Conservation (phyloP, 2,113 vertebrate species). For the Neogale vison region DNA sequence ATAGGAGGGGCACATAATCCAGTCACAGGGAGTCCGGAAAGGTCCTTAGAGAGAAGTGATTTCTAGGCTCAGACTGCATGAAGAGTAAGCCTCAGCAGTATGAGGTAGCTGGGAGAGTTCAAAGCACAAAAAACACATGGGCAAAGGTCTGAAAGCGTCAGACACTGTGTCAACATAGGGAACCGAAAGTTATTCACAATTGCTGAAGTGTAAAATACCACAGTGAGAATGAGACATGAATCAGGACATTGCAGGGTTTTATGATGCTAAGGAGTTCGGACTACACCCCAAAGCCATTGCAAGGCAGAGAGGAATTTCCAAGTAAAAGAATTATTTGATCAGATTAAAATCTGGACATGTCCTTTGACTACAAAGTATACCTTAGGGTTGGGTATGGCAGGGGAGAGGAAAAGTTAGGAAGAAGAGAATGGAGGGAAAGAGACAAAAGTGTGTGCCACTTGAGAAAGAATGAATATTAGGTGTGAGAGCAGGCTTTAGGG, state of each 20-base stretch:
- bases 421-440: background rate
- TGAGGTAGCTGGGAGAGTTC: background rate
- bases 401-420: background rate
- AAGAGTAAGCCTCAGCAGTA: background rate
- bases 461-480: background rate
- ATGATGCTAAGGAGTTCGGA: background rate
- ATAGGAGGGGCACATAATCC: background rate
- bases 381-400: background rate
- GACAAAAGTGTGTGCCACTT: background rate
- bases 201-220: background rate
- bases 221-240: background rate
- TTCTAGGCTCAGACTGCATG: background rate
- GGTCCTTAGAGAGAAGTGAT: background rate
- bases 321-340: background rate
- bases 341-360: constrained; percentile 9
- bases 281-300: background rate
- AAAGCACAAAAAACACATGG: background rate
- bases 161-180: background rate
- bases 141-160: background rate
- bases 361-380: background rate
- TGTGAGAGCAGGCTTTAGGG: background rate
- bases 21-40: background rate
- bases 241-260: background rate
- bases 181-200: background rate
- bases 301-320: background rate